phyloP scores from a whole-genome alignment of 1,140 invertebrate species.

The Dendroctonus ponderosae region DNA sequence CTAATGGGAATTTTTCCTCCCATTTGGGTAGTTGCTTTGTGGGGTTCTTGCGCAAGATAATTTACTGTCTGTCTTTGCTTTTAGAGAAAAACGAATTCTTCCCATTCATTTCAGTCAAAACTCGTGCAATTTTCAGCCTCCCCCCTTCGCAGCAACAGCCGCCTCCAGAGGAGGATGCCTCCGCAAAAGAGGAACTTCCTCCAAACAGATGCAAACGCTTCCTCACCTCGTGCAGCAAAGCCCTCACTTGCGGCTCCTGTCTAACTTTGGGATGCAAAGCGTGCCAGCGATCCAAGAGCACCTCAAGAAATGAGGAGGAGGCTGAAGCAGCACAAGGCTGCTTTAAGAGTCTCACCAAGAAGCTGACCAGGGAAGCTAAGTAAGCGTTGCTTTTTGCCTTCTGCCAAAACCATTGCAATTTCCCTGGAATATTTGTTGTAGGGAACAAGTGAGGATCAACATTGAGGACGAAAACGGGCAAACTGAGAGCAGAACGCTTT shows the following conservation, averaged over 20 bases:
- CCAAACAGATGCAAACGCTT: slow-evolving; percentile 40
- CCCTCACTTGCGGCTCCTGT: slow-evolving; percentile 39
- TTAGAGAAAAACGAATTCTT: not conserved
- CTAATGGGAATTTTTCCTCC: too few species aligned
- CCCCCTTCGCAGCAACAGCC: slow-evolving; percentile 39
- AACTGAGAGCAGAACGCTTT: slow-evolving; percentile 21
- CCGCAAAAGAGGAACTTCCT: slow-evolving; percentile 29
- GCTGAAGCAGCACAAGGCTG: slow-evolving; percentile 25
- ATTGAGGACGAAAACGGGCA: slow-evolving; percentile 40
- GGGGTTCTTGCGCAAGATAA: too few species aligned
- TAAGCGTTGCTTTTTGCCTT: not conserved
- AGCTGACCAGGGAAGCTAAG: not conserved
- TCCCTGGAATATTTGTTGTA: not conserved
- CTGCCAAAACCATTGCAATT: not conserved
- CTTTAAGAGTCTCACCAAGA: slow-evolving; percentile 4
- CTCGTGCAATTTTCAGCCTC: slow-evolving; percentile 32
- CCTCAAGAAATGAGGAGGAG: slow-evolving; percentile 19
- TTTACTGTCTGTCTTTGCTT: too few species aligned
- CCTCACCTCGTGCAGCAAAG: slow-evolving; percentile 37
- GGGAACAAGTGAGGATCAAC: slow-evolving; percentile 36
- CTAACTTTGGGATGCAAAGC: slow-evolving; percentile 38
- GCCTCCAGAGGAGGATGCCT: slow-evolving; percentile 27
- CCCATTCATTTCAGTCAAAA: not conserved
- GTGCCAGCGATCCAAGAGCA: slow-evolving; percentile 30
- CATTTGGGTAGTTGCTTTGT: too few species aligned